phyloP scores from a whole-genome alignment of 2,797 vertebrate genomes.

The Xyrichtys novacula region DNA sequence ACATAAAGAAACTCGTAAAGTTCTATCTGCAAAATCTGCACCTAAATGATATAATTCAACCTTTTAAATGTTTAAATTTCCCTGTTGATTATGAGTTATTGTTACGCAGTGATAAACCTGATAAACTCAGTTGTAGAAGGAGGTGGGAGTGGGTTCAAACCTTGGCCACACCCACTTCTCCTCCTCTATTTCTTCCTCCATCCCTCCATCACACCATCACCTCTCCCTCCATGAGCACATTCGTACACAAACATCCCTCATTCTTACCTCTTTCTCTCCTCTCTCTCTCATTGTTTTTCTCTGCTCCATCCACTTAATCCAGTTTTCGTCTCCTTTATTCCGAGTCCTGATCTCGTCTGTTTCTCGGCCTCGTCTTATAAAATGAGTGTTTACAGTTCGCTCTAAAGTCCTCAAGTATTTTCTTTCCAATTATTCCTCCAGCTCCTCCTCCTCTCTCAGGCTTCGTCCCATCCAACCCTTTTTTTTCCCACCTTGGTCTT shows the following conservation, averaged over 20 bases:
- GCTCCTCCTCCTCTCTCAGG: slow-evolving; percentile 6
- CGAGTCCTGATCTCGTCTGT: not conserved
- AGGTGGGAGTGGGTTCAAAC: not conserved
- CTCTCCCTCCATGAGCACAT: slow-evolving; percentile 18
- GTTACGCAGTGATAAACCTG: no score
- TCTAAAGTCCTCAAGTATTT: slow-evolving; percentile 10
- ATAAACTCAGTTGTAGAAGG: not conserved
- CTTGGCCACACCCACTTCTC: slow-evolving; percentile 39
- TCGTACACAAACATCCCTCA: not conserved
- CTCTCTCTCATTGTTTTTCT: not conserved
- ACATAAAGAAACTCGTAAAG: no score
- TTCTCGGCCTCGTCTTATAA: not conserved
- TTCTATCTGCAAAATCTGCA: no score
- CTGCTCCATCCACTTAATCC: slow-evolving; percentile 7
- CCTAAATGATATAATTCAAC: no score
- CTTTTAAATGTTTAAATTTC: no score
- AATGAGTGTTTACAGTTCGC: not conserved
- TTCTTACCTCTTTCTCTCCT: slow-evolving; percentile 31
- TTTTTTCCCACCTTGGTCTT: slow-evolving; percentile 28
- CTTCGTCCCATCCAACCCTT: slow-evolving; percentile 21
- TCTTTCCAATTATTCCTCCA: slow-evolving; percentile 1
- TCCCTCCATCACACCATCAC: slow-evolving; percentile 24
- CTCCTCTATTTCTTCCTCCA: slow-evolving; percentile 5
- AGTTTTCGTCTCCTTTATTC: not conserved
- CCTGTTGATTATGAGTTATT: no score